Conservation (phyloP, 2,797 vertebrate species). For the Peromyscus eremicus region DNA sequence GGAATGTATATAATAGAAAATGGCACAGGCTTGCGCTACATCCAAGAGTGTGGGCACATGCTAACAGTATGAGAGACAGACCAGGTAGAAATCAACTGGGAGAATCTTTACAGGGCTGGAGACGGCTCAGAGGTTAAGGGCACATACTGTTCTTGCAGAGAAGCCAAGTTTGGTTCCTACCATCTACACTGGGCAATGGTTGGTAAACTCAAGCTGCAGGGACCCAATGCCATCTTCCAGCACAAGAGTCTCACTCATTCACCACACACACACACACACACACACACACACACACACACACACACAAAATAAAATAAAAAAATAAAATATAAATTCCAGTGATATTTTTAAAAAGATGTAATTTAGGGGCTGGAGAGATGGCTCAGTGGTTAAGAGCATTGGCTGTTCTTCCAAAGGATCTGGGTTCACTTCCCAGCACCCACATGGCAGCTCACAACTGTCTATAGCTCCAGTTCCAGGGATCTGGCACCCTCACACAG, state of each 20-base stretch:
- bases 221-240: too few relatives aligned
- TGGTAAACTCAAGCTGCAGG: too few relatives aligned
- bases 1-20: background rate
- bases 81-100: background rate
- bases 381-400: too few relatives aligned
- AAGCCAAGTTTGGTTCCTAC: background rate
- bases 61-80: background rate
- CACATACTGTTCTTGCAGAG: background rate
- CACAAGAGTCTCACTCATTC: background rate
- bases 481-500: too few relatives aligned
- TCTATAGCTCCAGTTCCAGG: too few relatives aligned
- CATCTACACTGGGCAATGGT: background rate
- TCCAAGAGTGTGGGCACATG: too few relatives aligned
- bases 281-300: too few relatives aligned
- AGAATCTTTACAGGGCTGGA: background rate
- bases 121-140: background rate
- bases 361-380: background rate
- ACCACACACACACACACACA: too few relatives aligned
- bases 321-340: background rate
- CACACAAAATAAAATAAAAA: background rate
- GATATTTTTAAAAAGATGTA: background rate
- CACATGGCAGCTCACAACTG: too few relatives aligned
- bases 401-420: too few relatives aligned
- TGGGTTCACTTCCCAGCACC: too few relatives aligned
- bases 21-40: fast-evolving